Evolutionary conservation across 2,797 vertebrate species (phyloP), one percentile per base, ranked within the genome.

Genomic region (Cynodonichthys magdalenae): DNA sequence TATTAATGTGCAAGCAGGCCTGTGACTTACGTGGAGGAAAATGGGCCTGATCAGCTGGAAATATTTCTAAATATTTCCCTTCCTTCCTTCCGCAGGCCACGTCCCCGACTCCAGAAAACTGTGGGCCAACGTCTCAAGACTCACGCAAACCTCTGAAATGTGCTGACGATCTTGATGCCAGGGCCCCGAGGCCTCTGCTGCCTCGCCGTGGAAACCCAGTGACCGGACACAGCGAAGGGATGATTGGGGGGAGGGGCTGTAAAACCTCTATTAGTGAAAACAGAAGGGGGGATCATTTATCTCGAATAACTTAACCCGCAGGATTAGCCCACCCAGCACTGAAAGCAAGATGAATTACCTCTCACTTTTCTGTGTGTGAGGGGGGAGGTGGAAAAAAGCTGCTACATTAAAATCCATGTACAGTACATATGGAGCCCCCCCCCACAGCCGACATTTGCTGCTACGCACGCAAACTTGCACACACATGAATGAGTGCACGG

Each of bases 391-490:
- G 57, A 15, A 42, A 3, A 57, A 63, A 57, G 53, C 19, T 24
- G 68, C 60, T 67, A 28, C 4, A 2, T 36, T 69, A 69, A 70
- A 75, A 71, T 82, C 69, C 14, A 68, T 63, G 69, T 84, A 85
- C 70, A 77, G 69, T 69, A 67, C 49, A 83, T 55, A 66, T 49
- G 66, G 68, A 63, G 49, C 17, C 57, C 55, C 71, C 41, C 45
- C 34, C 8, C 1, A 48, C 79, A 79, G 58, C 63, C 61, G 53
- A 79, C 66, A 80, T 74, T 77, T 74, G 62, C 73, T 27, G 58
- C 27, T 36, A 75, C 14, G 52, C 91, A 92, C 80, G 83, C 90
- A 86, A 89, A 83, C 80, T 82, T 49, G 69, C 72, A 72, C 29
- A 85, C 84, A 80, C 87, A 87, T 88, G 88, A 90, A 59, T 45